Base-by-base conservation (phyloP, 2,113 vertebrate genomes). In the Ctenodactylus gundi region DNA sequence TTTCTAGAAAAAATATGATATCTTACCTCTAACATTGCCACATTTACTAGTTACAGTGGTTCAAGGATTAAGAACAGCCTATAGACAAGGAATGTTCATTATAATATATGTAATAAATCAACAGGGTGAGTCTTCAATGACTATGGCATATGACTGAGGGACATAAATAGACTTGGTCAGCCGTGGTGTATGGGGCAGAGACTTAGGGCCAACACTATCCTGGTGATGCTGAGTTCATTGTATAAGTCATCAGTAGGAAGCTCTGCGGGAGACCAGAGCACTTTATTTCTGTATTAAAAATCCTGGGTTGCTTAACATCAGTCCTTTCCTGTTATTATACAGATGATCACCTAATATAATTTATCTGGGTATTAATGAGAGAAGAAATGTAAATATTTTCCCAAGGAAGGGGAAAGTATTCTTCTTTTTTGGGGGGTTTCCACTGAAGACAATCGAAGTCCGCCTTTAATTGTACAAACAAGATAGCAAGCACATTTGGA, bases 231-330 rank as follows among this genome's bases (percentile, higher is more conserved):
- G 7, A 49, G 36, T 46, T 57, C 15, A 46, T 39, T 58, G 17
- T 3, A 18, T 49, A 44, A 20, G 18, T 14, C 57, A 76, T 29
- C 29, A 44, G 10, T 7, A 62, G 5, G 2, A 36, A 62, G 68
- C 21, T 17, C 25, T 62, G 1, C 15, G 1, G 31, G 41, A 25
- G 36, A 39, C 0, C 20, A 62, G 34, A 2, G 7, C 10, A 49
- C 17, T 49, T 49, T 6, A 72, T 39, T 62, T 18, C 0, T 34
- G 25, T 53, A 1, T 21, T 62, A 9, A 25, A 84, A 57, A 70
- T 18, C 27, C 29, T 46, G 36, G 7, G 31, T 20, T 44, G 5
- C 14, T 27, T 58, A 65, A 12, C 15, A 14, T 1, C 0, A 10
- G 57, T 34, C 36, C 9, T 44, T 55, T 36, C 23, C 31, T 44